These are phyloP conservation scores for Acropternis orthonyx DNA, from an alignment of 2,797 vertebrate genomes.

Conservation along the genomic window DNA sequence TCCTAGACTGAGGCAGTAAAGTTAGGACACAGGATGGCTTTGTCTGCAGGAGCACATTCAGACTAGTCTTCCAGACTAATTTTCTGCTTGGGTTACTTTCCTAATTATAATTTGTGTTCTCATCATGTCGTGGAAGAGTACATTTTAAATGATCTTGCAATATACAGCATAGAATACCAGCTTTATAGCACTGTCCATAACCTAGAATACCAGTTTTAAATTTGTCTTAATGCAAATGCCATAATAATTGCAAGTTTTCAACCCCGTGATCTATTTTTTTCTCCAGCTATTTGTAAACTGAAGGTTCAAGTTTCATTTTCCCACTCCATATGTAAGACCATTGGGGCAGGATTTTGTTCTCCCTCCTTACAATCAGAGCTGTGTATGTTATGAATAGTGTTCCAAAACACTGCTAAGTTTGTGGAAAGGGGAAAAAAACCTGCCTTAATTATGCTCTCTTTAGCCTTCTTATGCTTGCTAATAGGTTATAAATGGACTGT, in stretches of 20 bases:
- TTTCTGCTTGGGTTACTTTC: conserved; percentile 70
- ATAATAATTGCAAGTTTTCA: conserved; percentile 40
- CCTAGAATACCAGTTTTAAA: neutral
- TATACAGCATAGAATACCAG: neutral
- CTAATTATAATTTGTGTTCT: conserved; percentile 77
- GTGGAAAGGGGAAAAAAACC: neutral
- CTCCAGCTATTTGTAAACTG: neutral
- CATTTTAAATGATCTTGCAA: conserved; percentile 64
- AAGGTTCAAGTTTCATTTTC: conserved; percentile 7
- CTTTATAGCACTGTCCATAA: neutral
- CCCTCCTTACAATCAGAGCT: neutral
- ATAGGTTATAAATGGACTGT: neutral
- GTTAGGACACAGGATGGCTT: conserved; percentile 52
- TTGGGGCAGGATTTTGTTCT: neutral
- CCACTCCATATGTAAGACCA: neutral
- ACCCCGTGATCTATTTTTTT: neutral
- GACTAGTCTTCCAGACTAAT: conserved; percentile 71
- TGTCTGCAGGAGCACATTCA: conserved; percentile 63
- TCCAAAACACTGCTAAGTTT: conserved; percentile 2
- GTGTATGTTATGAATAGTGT: neutral
- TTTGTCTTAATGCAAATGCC: conserved; percentile 36
- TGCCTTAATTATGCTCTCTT: neutral
- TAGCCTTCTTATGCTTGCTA: neutral
- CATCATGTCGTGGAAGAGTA: conserved; percentile 60
- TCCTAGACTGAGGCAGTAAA: conserved; percentile 2